Base-by-base conservation (phyloP, 1,140 invertebrate species). In the Drosophila willistoni region DNA sequence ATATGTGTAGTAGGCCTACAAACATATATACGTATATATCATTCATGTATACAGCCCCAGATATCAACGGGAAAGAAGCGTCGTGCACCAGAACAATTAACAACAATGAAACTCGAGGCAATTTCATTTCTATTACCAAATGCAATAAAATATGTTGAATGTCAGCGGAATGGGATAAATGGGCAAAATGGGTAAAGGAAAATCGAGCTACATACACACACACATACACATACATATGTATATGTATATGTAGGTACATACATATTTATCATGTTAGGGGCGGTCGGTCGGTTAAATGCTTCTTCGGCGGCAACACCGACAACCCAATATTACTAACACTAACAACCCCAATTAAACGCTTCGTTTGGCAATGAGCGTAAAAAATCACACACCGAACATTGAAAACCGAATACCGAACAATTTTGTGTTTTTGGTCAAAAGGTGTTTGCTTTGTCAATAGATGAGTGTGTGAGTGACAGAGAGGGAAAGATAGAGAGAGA, bases 341-440 rank as follows among this genome's bases (percentile, higher is more conserved):
- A 87, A 87, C 84, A 84, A 89, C 84, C 83, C 84, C 84, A 87
- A 89, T 87, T 87, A 89, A 89, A 83, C 84, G 84, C 65, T 71
- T 86, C 70, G 66, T 76, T 81, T 73, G 65, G 64, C 70, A 73
- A 64, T 61, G 57, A 71, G 78, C 83, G 79, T 81, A 67, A 59
- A 81, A 84, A 85, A 85, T 85, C 77, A 72, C 61, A 36, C 74
- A 72, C 61, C 25, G 55, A 62, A 36, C 44, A 36, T 22, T 12
- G 44, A 39, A 12, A 39, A 10, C 36, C 13, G 44, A 51, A 47
- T 47, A 47, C 44, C 44, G 17, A 47, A 47, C 44, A 47, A 47
- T 47, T 47, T 47, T 63, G 57, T 65, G 59, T 67, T 74, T 74
- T 80, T 64, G 82, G 68, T 44, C 71, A 73, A 84, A 84, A 84